Percentiles rank a stretch among this genome's conserved stretches.
These are phyloP conservation scores for Agrotis ipsilon DNA, from an alignment of 2,888 invertebrate species.

Conservation along the genomic window DNA sequence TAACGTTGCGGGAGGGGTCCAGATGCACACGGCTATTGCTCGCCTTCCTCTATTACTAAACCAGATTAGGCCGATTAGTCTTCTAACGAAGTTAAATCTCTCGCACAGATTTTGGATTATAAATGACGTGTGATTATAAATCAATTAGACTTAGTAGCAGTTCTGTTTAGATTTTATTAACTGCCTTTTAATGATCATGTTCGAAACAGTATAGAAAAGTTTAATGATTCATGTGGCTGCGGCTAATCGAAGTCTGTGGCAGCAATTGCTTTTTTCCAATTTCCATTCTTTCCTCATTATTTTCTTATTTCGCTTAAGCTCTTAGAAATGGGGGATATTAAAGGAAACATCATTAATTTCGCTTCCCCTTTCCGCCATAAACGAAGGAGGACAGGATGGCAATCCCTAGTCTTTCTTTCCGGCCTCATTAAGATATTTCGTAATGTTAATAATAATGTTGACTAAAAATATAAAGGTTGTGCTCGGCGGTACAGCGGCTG, in stretches of 20 bases:
- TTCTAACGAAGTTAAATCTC: slow-evolving; percentile 31
- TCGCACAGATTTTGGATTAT: slow-evolving; percentile 40
- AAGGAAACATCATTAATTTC: slow-evolving; percentile 54
- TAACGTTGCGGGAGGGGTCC: slow-evolving; percentile 46
- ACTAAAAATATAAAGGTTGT: slow-evolving; percentile 52
- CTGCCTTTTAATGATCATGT: slow-evolving; percentile 31
- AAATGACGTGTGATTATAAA: slow-evolving; percentile 40
- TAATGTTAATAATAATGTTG: slow-evolving; percentile 51
- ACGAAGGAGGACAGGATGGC: slow-evolving; percentile 25
- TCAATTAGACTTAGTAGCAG: slow-evolving; percentile 19
- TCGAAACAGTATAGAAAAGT: slow-evolving; percentile 22
- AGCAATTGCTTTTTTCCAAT: slow-evolving; percentile 13
- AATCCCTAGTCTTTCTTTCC: slow-evolving; percentile 45
- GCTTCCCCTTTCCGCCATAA: slow-evolving; percentile 24
- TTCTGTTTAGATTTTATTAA: slow-evolving; percentile 24
- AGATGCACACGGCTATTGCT: slow-evolving; percentile 58
- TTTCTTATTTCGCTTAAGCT: slow-evolving; percentile 24
- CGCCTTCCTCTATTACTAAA: slow-evolving; percentile 55
- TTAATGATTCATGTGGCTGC: slow-evolving; percentile 10
- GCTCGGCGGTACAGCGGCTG: slow-evolving; percentile 38
- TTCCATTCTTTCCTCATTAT: slow-evolving; percentile 21
- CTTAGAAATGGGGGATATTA: slow-evolving; percentile 28
- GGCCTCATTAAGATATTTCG: slow-evolving; percentile 54
- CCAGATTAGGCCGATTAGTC: slow-evolving; percentile 53
- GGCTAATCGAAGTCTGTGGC: neutral